Conservation (phyloP, 2,113 vertebrate genomes). For the Triplophysa siluroides region DNA sequence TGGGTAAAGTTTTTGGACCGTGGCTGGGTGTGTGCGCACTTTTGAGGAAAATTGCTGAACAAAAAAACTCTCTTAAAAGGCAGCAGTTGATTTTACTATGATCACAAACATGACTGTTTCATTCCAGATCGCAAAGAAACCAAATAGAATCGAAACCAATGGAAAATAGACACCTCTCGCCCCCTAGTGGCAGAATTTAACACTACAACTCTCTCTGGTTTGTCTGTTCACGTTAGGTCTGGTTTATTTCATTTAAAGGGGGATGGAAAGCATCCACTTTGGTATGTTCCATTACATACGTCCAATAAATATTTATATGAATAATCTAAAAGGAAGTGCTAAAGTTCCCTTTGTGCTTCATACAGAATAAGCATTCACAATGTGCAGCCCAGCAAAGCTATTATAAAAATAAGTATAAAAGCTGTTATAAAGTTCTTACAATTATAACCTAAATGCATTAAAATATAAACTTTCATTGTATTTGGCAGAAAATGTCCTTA, state of each 20-base stretch:
- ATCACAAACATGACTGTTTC: not conserved
- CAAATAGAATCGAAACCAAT: not conserved
- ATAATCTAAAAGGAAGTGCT: conserved; percentile 10
- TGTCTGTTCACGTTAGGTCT: conserved; percentile 7
- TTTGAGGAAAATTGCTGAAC: not conserved
- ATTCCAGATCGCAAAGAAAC: not conserved
- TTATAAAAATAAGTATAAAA: too few relatives aligned
- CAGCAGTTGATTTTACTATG: not conserved
- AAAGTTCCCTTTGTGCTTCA: not conserved
- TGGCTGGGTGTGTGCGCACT: conserved; percentile 6
- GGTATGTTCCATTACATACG: conserved; percentile 48
- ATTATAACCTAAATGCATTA: too few relatives aligned
- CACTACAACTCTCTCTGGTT: not conserved
- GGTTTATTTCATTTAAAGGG: conserved; percentile 42
- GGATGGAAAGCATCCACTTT: conserved; percentile 2
- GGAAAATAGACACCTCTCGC: conserved; percentile 31
- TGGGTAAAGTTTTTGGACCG: not conserved
- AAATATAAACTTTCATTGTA: too few relatives aligned
- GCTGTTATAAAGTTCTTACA: too few relatives aligned
- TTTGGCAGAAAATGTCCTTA: too few relatives aligned
- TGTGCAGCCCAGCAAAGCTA: not conserved
- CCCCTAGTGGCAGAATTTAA: conserved; percentile 47
- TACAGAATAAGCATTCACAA: not conserved
- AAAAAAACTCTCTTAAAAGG: not conserved
- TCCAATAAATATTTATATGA: conserved; percentile 47